Conservation (phyloP, 2,113 vertebrate species). For the Delphinus delphis region DNA sequence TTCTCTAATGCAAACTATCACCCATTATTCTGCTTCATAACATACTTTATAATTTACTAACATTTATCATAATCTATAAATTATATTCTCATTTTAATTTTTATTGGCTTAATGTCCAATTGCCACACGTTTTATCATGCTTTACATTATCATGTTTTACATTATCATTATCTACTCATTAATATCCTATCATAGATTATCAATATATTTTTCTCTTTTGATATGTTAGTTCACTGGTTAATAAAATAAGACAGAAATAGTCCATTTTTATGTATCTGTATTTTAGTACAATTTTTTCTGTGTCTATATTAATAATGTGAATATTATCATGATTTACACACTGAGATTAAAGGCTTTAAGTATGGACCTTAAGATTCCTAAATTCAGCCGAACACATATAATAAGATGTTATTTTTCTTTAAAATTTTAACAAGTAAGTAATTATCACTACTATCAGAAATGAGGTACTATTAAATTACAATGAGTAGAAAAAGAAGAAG, state of each 20-base stretch:
- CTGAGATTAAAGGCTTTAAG: not conserved
- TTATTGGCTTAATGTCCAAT: not conserved
- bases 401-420: constrained; percentile 1
- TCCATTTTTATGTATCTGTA: not conserved
- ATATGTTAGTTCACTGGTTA: not conserved
- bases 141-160: not conserved
- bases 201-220: not conserved
- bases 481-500: not conserved
- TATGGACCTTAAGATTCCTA: not conserved
- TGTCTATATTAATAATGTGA: not conserved
- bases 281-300: not conserved
- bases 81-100: not conserved
- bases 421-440: not conserved
- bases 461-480: not conserved
- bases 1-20: not conserved
- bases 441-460: not conserved
- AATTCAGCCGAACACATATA: not conserved
- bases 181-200: not conserved
- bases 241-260: not conserved
- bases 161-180: not conserved
- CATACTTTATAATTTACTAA: not conserved
- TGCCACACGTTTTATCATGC: not conserved
- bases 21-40: not conserved
- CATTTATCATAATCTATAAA: not conserved
- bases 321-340: not conserved